phyloP scores from a whole-genome alignment of 2,113 vertebrate genomes.

The Formicarius rufipectus region DNA sequence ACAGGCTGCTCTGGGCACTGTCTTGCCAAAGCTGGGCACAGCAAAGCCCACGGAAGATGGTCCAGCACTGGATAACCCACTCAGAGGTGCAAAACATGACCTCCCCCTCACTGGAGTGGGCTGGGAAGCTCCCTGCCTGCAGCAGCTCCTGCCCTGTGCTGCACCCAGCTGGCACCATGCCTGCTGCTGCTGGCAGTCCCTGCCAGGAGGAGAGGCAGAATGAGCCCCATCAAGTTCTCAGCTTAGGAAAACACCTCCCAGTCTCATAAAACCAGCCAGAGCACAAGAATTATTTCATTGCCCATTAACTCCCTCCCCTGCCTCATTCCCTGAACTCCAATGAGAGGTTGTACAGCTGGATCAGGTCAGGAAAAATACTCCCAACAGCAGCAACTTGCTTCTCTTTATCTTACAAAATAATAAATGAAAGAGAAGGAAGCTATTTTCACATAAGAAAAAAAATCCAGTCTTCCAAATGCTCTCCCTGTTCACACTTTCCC shows the following conservation, averaged over 20 bases:
- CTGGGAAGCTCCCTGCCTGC: background rate
- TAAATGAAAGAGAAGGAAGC: background rate
- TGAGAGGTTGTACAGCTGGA: background rate
- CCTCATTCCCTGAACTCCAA: background rate
- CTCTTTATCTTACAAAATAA: background rate
- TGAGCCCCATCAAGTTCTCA: rapidly evolving
- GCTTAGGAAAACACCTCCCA: background rate
- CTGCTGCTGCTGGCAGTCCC: background rate
- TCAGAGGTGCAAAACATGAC: background rate
- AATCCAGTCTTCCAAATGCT: background rate
- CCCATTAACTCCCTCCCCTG: background rate
- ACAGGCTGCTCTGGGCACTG: background rate
- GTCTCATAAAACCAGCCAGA: background rate
- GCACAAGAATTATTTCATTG: background rate
- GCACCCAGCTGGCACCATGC: background rate
- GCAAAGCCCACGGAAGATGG: rapidly evolving
- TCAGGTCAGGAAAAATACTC: background rate
- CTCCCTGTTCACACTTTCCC: background rate
- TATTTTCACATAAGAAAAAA: background rate
- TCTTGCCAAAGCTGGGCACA: background rate
- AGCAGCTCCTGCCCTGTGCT: background rate
- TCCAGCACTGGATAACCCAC: background rate
- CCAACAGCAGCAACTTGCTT: background rate
- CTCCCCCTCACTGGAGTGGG: background rate
- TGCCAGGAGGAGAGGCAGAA: background rate